Conservation (phyloP, 37 sponge, comb jelly and placozoan species). For the Aplysina aerophoba region DNA sequence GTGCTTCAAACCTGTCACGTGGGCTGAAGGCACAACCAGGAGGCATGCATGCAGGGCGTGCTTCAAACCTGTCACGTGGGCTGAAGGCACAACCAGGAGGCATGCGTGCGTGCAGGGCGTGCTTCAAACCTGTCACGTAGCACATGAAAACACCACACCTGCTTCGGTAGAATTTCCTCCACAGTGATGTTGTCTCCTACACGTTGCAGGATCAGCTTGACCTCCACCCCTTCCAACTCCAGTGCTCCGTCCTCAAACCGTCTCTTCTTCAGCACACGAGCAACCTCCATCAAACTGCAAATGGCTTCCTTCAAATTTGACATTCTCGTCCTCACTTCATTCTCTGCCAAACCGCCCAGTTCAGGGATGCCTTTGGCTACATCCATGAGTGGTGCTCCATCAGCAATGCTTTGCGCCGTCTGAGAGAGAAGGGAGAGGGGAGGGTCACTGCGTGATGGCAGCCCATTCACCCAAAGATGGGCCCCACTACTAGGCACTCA, state of each 20-base stretch:
- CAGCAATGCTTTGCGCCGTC: slow-evolving; percentile 62
- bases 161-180: slow-evolving; percentile 49
- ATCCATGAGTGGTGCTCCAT: background rate
- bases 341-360: background rate
- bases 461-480: background rate
- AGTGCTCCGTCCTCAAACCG: slow-evolving; percentile 54
- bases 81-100: too few species aligned
- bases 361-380: slow-evolving; percentile 44
- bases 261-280: slow-evolving; percentile 47
- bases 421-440: background rate
- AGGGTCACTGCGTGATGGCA: too few species aligned
- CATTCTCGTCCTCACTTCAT: slow-evolving; percentile 26
- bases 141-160: slow-evolving; percentile 33
- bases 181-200: background rate
- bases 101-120: too few species aligned
- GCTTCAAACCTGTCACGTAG: too few species aligned
- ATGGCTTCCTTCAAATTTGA: slow-evolving; percentile 46
- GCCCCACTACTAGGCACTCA: background rate
- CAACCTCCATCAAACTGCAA: slow-evolving; percentile 35
- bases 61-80: too few species aligned
- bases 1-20: too few species aligned
- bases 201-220: slow-evolving; percentile 51
- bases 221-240: slow-evolving; percentile 74
- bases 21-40: too few species aligned
- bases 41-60: too few species aligned